Percentiles rank a stretch among this genome's conserved stretches.
These are phyloP conservation scores for Epizoanthus illoricatus DNA, from an alignment of 92 coral and sea anemone species.

Conservation along the genomic window DNA sequence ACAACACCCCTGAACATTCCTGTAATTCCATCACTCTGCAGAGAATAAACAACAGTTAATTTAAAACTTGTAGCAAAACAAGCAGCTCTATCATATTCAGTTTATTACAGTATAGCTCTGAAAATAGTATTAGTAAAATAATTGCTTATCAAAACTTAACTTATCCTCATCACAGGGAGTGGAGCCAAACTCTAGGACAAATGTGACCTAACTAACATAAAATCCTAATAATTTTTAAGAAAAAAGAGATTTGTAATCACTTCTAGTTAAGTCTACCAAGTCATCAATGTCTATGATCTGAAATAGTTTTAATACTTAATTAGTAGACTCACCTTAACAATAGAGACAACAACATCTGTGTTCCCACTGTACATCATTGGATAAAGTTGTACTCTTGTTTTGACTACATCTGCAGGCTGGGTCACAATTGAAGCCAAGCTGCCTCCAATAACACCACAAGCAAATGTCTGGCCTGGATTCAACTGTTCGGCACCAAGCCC, in stretches of 20 bases:
- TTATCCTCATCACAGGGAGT: too few species aligned
- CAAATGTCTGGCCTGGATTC: slow-evolving; percentile 57
- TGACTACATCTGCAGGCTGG: slow-evolving; percentile 97
- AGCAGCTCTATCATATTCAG: neutral
- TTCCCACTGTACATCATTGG: slow-evolving; percentile 71
- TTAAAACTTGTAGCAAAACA: neutral
- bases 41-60: neutral
- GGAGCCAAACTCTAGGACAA: too few species aligned
- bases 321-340: slow-evolving; percentile 56
- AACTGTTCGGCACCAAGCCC: slow-evolving; percentile 67
- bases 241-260: too few species aligned
- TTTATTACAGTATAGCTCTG: neutral
- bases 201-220: too few species aligned
- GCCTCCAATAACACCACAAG: slow-evolving; percentile 85
- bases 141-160: too few species aligned
- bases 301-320: neutral
- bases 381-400: slow-evolving; percentile 80
- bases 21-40: slow-evolving; percentile 73
- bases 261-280: too few species aligned
- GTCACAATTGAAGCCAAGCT: slow-evolving; percentile 79
- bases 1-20: slow-evolving; percentile 89
- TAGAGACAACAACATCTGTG: slow-evolving; percentile 62
- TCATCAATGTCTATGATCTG: too few species aligned
- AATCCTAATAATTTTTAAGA: too few species aligned
- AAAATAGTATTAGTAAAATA: too few species aligned